Evolutionary conservation across 2,797 vertebrate species (phyloP), one percentile per base, ranked within the genome.

Genomic region (Hoplostethus mediterraneus): DNA sequence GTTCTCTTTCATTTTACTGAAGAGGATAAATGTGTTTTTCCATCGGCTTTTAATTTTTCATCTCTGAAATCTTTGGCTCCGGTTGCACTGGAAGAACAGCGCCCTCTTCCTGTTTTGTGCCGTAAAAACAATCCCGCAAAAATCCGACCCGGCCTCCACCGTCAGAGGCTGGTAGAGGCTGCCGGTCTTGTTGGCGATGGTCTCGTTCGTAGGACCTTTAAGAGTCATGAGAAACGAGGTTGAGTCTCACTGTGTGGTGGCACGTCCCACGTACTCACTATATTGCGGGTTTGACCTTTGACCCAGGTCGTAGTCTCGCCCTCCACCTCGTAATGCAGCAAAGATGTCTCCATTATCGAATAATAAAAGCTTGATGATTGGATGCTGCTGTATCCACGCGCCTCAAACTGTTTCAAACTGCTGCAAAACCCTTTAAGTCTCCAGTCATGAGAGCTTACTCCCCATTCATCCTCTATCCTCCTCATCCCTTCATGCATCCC

Each of bases 341-440:
- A 52, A 62, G 71, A 47, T 54, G 30, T 8, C n/a, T 1, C 40
- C 60, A 51, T n/a, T n/a, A n/a, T n/a, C n/a, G 33, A 79, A 80
- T 45, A 75, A 59, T 17, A 76, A 54, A 21, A 21, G 21, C 21
- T 21, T 21, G 1, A 21, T 69, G 72, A 67, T 60, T 21, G 38
- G 49, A 12, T 1, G 52, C 62, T 58, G 38, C 63, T 68, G 12
- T 60, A 0, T 72, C 63, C 56, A 16, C 16, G 9, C 3, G 30
- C 56, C 63, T 57, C 49, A 58, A 25, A 59, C 31, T 53, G 58
- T 61, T 73, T 77, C 21, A 76, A 63, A 63, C 42, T 33, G 45
- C 74, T 71, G 42, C 25, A 53, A 85, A 76, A 75, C 38, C 25
- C 64, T 42, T 60, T 44, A 80, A 77, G 78, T 68, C 83, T 79